These are phyloP conservation scores for Pemphredon lugubris DNA, from an alignment of 2,888 invertebrate species.

Conservation along the genomic window DNA sequence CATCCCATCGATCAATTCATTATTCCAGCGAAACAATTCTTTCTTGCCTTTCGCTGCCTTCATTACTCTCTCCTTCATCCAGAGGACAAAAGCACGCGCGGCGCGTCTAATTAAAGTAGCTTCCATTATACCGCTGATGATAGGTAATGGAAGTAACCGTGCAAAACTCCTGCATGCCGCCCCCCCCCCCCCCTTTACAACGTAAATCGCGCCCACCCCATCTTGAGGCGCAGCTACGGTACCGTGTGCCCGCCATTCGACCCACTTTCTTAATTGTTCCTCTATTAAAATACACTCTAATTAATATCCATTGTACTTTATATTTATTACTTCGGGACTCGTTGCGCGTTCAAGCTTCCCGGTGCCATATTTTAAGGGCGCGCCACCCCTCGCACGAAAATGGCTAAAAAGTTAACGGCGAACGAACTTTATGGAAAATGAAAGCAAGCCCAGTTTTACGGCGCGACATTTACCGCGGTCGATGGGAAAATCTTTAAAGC, in stretches of 20 bases:
- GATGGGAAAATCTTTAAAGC: too few species aligned
- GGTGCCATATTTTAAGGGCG: not conserved
- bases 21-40: slow-evolving; percentile 1
- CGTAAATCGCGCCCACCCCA: slow-evolving; percentile 60
- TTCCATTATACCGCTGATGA: slow-evolving; percentile 66
- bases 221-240: slow-evolving; percentile 30
- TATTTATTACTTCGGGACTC: slow-evolving; percentile 69
- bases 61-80: slow-evolving; percentile 9
- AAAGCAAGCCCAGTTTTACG: not conserved
- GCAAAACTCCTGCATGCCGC: slow-evolving; percentile 65
- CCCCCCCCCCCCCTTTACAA: slow-evolving; percentile 8
- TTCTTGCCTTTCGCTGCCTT: not conserved
- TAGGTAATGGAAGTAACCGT: slow-evolving; percentile 64
- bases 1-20: slow-evolving; percentile 7
- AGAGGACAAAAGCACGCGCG: slow-evolving; percentile 57
- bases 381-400: slow-evolving; percentile 2
- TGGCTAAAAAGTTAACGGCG: slow-evolving; percentile 23
- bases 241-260: slow-evolving; percentile 49
- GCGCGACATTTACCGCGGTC: too few species aligned
- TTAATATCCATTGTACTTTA: slow-evolving; percentile 73
- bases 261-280: slow-evolving; percentile 77
- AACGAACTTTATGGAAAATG: slow-evolving; percentile 34
- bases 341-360: slow-evolving; percentile 40
- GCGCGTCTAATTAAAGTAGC: slow-evolving; percentile 68
- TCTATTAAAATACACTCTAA: slow-evolving; percentile 76